Base-by-base conservation (phyloP, 2,113 vertebrate species). In the Lota lota region DNA sequence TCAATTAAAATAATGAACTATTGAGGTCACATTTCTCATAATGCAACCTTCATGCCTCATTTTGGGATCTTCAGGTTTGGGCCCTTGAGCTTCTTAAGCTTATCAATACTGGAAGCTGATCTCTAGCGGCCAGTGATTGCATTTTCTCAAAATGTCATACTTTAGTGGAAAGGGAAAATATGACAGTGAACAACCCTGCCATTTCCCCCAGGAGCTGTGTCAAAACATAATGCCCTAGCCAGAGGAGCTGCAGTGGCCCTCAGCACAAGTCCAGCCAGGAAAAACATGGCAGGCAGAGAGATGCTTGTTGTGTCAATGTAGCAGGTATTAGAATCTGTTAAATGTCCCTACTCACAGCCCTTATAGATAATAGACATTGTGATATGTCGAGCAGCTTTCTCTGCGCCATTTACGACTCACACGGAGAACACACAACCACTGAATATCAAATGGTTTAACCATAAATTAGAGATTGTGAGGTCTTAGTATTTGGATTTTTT, bases 351-450 rank as follows among this genome's bases (percentile, higher is more conserved):
- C 75, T 77, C 82, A 75, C 76, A 84, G 72, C 62, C 74, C 40
- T 65, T 80, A 79, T 61, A 79, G 77, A 87, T 89, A 89, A 89
- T 88, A 76, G 87, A 89, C 80, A 79, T 78, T 66, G 77, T 57
- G 83, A 79, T 75, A 74, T 81, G 71, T 83, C 79, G 80, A 80
- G 79, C 63, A n/a, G 64, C 77, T 71, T 80, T 83, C 81, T 77
- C 61, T 24, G 87, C 83, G 80, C 73, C 76, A 64, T 76, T 83
- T 81, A 67, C 79, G 80, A 79, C 78, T 66, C 75, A 80, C 51
- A 22, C 67, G 28, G 78, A 80, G 78, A 71, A 76, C 83, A 82
- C 82, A 77, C 71, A 78, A 75, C 79, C 75, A 63, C 70, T 62
- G 73, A 79, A 72, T 67, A 61, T 64, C 71, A 70, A 69, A 67